phyloP scores from a whole-genome alignment of 2,797 vertebrate species.

The Anableps anableps region DNA sequence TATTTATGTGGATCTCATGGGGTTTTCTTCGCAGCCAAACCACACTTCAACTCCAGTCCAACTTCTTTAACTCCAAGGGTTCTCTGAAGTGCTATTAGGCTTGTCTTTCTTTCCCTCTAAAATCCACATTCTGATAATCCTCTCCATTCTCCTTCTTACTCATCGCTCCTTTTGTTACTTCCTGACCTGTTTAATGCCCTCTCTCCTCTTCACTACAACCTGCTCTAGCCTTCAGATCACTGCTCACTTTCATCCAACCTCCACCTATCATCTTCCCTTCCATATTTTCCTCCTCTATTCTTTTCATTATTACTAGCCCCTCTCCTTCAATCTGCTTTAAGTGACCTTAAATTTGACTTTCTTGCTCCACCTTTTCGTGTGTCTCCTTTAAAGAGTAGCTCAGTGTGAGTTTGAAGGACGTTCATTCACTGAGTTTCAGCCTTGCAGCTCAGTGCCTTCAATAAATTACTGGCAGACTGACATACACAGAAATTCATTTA shows the following conservation, averaged over 20 bases:
- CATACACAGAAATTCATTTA: slow-evolving; percentile 15
- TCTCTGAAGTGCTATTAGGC: slow-evolving; percentile 35
- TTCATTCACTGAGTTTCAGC: slow-evolving; percentile 41
- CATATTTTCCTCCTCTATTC: slow-evolving; percentile 53
- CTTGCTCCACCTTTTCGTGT: slow-evolving; percentile 34
- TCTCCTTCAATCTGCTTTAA: slow-evolving; percentile 60
- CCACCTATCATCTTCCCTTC: slow-evolving; percentile 40
- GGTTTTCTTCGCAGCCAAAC: slow-evolving; percentile 43
- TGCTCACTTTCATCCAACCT: slow-evolving; percentile 51
- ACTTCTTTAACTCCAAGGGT: slow-evolving; percentile 11
- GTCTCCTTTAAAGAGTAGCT: slow-evolving; percentile 48
- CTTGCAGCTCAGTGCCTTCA: slow-evolving; percentile 16
- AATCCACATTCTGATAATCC: slow-evolving; percentile 53
- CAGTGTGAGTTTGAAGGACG: slow-evolving; percentile 37
- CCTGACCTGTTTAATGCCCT: slow-evolving; percentile 50
- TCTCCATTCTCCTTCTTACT: slow-evolving; percentile 42
- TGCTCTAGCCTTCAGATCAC: slow-evolving; percentile 19
- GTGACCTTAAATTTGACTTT: slow-evolving; percentile 60
- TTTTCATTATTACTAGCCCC: slow-evolving; percentile 51
- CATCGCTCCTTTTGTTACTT: slow-evolving; percentile 55
- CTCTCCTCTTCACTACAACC: slow-evolving; percentile 30
- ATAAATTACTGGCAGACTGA: slow-evolving; percentile 37
- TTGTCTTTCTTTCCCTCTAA: slow-evolving; percentile 40
- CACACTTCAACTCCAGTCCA: slow-evolving; percentile 21
- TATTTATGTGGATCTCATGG: slow-evolving; percentile 66